phyloP scores from a whole-genome alignment of 92 coral and sea anemone species.

The Epizoanthus scotinus region DNA sequence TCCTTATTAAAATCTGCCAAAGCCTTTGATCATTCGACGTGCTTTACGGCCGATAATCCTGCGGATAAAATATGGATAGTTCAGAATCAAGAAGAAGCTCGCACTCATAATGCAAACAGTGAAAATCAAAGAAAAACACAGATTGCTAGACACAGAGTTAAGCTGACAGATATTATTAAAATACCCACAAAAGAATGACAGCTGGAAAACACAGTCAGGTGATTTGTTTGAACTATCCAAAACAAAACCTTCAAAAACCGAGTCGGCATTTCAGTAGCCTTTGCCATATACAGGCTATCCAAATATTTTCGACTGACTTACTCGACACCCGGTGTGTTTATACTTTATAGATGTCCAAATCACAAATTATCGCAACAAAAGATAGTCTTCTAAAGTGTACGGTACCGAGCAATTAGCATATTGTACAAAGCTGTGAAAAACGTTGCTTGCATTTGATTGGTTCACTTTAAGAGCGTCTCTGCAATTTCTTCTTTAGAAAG shows the following conservation, averaged over 20 bases:
- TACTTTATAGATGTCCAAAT: not conserved
- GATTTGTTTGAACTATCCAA: constrained; percentile 51
- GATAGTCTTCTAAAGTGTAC: not conserved
- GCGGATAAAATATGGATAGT: constrained; percentile 3
- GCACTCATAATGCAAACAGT: constrained; percentile 67
- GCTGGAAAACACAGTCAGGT: constrained; percentile 44
- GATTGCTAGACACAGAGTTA: constrained; percentile 60
- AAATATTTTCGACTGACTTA: not conserved
- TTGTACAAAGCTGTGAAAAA: constrained; percentile 19
- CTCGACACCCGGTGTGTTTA: not conserved
- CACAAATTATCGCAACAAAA: not conserved
- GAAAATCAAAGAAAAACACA: constrained; percentile 66
- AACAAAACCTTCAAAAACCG: constrained; percentile 4
- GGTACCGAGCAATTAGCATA: constrained; percentile 21
- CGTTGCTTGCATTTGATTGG: constrained; percentile 22
- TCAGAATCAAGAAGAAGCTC: constrained; percentile 37
- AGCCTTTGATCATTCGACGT: constrained; percentile 1
- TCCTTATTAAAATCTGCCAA: not conserved
- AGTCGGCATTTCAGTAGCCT: not conserved
- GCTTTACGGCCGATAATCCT: constrained; percentile 23
- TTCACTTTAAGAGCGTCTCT: constrained; percentile 6
- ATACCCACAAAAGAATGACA: constrained; percentile 74
- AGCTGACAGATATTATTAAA: constrained; percentile 81
- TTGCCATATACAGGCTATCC: not conserved
- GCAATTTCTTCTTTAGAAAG: constrained; percentile 18